Conservation (phyloP, 2,113 vertebrate genomes). For the Ceyx cyanopectus region DNA sequence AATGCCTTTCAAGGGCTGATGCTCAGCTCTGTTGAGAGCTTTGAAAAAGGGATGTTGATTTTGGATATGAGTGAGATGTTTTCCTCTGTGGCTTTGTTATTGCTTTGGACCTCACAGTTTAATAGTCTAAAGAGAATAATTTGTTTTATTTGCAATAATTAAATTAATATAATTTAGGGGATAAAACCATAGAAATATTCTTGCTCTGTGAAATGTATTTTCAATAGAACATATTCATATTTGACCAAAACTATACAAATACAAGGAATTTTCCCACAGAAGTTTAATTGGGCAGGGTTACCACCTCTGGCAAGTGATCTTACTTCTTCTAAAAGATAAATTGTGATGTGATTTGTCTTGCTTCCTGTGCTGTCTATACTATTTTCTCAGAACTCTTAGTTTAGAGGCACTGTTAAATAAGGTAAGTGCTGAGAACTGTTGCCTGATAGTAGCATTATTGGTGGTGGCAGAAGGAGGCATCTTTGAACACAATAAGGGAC, state of each 20-base stretch:
- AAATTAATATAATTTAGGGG: background rate
- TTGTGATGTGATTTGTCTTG: background rate
- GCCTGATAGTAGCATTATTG: background rate
- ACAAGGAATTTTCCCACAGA: background rate
- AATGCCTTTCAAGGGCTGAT: background rate
- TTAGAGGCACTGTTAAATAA: conserved; percentile 8
- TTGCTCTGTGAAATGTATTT: background rate
- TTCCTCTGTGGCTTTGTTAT: background rate
- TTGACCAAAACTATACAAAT: background rate
- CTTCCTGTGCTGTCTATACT: background rate
- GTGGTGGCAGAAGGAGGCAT: background rate
- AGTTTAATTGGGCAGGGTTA: background rate
- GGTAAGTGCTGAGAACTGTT: conserved; percentile 37
- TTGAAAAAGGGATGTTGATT: fast-evolving
- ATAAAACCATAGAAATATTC: background rate
- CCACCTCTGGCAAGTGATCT: background rate
- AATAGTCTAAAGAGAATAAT: background rate
- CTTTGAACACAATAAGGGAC: background rate
- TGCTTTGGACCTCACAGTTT: background rate
- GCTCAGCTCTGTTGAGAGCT: background rate
- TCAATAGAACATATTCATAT: background rate
- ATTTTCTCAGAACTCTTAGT: background rate
- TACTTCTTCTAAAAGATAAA: background rate
- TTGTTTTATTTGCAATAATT: background rate
- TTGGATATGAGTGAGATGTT: background rate